phyloP scores from a whole-genome alignment of 2,113 vertebrate genomes.

The Plestiodon gilberti region DNA sequence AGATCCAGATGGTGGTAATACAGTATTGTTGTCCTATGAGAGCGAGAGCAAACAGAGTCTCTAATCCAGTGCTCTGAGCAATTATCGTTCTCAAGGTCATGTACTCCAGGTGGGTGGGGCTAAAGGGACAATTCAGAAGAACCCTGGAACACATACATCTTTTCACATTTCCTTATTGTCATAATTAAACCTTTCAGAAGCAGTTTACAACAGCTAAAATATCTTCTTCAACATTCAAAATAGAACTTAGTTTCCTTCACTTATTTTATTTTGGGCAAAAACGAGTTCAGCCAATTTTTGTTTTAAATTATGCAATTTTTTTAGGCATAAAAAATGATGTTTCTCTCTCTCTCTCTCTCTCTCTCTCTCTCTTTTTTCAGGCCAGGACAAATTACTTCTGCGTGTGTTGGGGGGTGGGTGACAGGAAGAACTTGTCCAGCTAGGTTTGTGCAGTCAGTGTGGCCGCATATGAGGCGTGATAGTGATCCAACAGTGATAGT shows the following conservation, averaged over 20 bases:
- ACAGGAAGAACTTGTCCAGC: not conserved
- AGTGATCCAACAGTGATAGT: no score
- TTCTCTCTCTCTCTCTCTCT: not conserved
- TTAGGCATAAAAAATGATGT: not conserved
- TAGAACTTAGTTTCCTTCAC: not conserved
- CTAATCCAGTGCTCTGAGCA: no score
- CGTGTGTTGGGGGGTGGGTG: not conserved
- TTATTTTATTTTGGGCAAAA: not conserved
- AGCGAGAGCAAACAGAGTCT: no score
- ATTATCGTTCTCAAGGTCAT: no score
- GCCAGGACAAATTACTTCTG: not conserved
- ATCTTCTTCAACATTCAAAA: not conserved
- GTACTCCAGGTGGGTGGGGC: not conserved
- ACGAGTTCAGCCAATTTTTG: not conserved
- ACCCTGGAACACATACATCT: not conserved
- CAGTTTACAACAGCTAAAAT: not conserved
- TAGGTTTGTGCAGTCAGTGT: not conserved
- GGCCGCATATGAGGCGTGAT: not conserved
- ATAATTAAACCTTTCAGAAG: not conserved
- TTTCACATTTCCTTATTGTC: no score
- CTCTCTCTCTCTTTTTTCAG: not conserved
- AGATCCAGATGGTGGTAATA: not conserved
- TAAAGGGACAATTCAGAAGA: not conserved
- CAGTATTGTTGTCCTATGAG: not conserved
- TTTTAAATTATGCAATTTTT: not conserved